Percentiles rank a stretch among this genome's conserved stretches.
These are phyloP conservation scores for Dipodomys merriami DNA, from an alignment of 2,113 vertebrate species.

Conservation along the genomic window DNA sequence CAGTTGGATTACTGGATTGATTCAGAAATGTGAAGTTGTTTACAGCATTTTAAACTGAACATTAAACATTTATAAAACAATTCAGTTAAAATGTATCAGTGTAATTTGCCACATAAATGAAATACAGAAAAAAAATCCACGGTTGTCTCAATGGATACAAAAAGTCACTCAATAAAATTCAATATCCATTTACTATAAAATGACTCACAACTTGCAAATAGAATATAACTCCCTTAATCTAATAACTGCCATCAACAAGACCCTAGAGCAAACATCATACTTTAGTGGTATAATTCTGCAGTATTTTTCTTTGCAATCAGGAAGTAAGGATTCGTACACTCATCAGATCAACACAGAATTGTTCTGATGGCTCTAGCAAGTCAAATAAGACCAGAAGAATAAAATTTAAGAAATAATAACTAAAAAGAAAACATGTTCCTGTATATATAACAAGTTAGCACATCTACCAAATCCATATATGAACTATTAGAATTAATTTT, in stretches of 20 bases:
- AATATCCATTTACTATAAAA: not conserved
- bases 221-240: not conserved
- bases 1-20: not conserved
- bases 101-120: not conserved
- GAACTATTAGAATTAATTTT: conserved; percentile 24
- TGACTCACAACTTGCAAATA: not conserved
- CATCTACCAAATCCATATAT: not conserved
- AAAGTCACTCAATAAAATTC: not conserved
- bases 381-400: not conserved
- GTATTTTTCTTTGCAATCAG: not conserved
- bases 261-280: not conserved
- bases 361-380: not conserved
- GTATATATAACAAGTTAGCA: not conserved
- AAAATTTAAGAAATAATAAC: not conserved
- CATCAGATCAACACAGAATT: not conserved
- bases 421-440: not conserved
- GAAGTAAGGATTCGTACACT: not conserved
- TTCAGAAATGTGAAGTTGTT: not conserved
- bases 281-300: not conserved
- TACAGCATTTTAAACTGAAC: not conserved
- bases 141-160: not conserved
- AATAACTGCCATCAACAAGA: not conserved
- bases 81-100: not conserved
- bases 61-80: no score
- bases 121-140: not conserved